Evolutionary conservation across 2,888 invertebrate species (phyloP), one percentile per base, ranked within the genome.

Genomic region (Chalcis sispes): DNA sequence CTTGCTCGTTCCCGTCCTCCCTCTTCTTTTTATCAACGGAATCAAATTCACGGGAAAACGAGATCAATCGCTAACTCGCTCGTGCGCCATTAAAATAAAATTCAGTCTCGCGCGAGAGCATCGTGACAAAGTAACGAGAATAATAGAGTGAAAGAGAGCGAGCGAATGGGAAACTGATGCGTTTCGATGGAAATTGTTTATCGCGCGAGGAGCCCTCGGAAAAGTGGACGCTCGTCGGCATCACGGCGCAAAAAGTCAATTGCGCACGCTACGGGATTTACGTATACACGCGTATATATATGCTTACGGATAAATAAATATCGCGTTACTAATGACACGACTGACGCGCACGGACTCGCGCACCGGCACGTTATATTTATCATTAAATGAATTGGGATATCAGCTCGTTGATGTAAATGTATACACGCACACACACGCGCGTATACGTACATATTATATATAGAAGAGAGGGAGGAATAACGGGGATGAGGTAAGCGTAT

Each of bases 241-340:
- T 13, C 42, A 15, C 42, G 7, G 42, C 2, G 54, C 59, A 74
- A 69, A 74, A 62, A 64, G 74, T 74, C 69, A 62, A 69, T 74
- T 74, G 61, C 20, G n/a, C 58, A 18, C n/a, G 15, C 18, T 13
- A 8, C 13, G 18, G 48, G 48, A 15, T 1, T n/a, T 13, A 13
- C 23, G 1, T 15, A 23, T 13, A 23, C 20, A 1, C 52, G 20
- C 5, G 18, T 18, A 48, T 18, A 48, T 4, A 48, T 18, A 48
- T 18, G 29, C 1, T 18, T n/a, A n/a, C 25, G 27, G 46, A 8
- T 5, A n/a, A n/a, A n/a, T n/a, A n/a, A 50, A 25, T 62, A 72
- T 72, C 72, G 48, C 67, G 72, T 67, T 72, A 72, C 67, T 76
- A 67, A 76, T 72, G 76, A 62, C n/a, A n/a, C 61, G 59, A 75